Percentiles rank a stretch among this genome's conserved stretches.
phyloP scores from a whole-genome alignment of 2,888 invertebrate species.

The Prionchulus punctatus region DNA sequence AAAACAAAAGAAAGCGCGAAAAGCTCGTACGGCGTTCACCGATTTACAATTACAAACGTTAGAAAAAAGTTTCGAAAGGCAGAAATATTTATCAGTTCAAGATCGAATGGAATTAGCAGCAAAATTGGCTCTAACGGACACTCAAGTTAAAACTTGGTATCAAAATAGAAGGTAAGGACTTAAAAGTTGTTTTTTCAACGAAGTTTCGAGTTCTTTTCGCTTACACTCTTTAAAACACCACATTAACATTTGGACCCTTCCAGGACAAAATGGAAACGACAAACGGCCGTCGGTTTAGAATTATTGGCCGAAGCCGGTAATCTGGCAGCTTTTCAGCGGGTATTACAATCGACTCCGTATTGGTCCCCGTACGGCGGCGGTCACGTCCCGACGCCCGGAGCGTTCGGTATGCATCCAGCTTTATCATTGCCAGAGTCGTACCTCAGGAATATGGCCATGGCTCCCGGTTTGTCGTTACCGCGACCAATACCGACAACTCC shows the following conservation, averaged over 20 bases:
- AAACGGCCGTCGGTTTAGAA: conserved; percentile 87
- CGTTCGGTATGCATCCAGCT: neutral
- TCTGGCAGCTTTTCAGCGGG: conserved; percentile 87
- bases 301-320: conserved; percentile 88
- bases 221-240: too few relatives aligned
- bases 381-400: neutral
- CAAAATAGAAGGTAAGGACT: conserved; percentile 72
- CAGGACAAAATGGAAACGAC: conserved; percentile 95
- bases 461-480: too few relatives aligned
- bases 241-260: too few relatives aligned
- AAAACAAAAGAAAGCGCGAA: conserved; percentile 13
- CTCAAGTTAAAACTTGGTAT: conserved; percentile 98
- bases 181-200: too few relatives aligned
- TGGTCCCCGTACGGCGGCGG: conserved; percentile 8
- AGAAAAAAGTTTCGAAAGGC: conserved; percentile 88
- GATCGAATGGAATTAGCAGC: conserved; percentile 91
- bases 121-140: conserved; percentile 68
- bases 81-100: conserved; percentile 88
- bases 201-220: too few relatives aligned
- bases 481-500: too few relatives aligned
- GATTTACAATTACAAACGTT: conserved; percentile 79
- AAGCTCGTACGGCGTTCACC: conserved; percentile 55
- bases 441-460: too few relatives aligned
- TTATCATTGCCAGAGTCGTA: neutral
- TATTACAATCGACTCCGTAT: conserved; percentile 35